phyloP scores from a whole-genome alignment of 2,888 invertebrate genomes.

The Drosophila meridionalis region DNA sequence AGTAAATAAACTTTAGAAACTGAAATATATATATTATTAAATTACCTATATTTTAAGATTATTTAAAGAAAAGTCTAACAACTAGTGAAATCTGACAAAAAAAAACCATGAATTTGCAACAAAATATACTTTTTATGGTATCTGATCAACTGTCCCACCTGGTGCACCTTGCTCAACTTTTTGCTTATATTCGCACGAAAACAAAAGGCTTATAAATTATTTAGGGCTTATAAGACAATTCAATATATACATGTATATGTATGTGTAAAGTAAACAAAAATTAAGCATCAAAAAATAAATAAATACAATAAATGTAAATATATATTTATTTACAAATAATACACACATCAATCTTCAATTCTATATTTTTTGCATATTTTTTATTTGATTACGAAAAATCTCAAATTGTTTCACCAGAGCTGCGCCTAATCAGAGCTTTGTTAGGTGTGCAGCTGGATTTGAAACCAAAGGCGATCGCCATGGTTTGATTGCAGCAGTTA shows the following conservation, averaged over 20 bases:
- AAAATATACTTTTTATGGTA: neutral
- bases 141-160: constrained; percentile 9
- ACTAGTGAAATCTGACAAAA: too few relatives aligned
- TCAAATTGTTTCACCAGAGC: neutral
- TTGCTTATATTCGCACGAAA: neutral
- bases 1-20: too few relatives aligned
- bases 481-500: constrained; percentile 42
- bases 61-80: too few relatives aligned
- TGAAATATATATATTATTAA: too few relatives aligned
- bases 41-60: too few relatives aligned
- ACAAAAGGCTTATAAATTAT: constrained; percentile 3
- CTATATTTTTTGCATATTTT: neutral
- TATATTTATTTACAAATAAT: neutral
- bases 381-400: neutral
- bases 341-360: too few relatives aligned
- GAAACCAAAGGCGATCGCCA: constrained; percentile 8
- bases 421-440: constrained; percentile 16
- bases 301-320: neutral
- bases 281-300: neutral
- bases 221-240: neutral
- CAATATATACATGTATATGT: neutral
- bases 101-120: neutral
- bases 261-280: neutral
- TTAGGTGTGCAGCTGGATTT: neutral
- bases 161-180: neutral